These are phyloP conservation scores for Synanceia verrucosa DNA, from an alignment of 2,797 vertebrate species.

Conservation along the genomic window DNA sequence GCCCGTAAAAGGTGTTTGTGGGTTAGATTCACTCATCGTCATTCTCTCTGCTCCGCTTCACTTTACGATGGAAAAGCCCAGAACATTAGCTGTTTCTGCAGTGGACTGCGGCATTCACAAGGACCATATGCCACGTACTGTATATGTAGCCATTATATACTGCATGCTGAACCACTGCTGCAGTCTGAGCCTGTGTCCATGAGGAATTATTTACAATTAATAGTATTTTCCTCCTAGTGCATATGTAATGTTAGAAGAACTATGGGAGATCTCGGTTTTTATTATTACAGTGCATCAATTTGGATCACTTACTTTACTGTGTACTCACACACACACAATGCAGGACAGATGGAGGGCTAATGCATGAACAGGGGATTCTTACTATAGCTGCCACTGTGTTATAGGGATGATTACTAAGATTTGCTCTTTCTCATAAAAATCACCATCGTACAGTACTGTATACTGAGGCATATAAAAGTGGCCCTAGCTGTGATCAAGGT, in stretches of 20 bases:
- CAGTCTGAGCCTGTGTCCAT: conserved; percentile 36
- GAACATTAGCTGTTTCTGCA: conserved; percentile 69
- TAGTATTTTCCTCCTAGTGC: background rate
- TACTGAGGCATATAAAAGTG: background rate
- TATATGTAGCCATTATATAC: conserved; percentile 40
- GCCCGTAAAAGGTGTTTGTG: conserved; percentile 69
- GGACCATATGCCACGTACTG: conserved; percentile 58
- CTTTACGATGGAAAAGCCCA: conserved; percentile 71
- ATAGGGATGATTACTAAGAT: conserved; percentile 15
- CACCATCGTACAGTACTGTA: background rate
- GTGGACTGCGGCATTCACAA: conserved; percentile 70
- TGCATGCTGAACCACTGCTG: conserved; percentile 43
- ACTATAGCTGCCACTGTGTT: conserved; percentile 1
- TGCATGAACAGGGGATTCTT: conserved; percentile 9
- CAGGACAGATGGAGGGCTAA: conserved; percentile 43
- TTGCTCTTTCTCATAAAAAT: conserved; percentile 12
- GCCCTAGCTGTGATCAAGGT: background rate
- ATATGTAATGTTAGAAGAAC: conserved; percentile 17
- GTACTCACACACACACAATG: conserved; percentile 3
- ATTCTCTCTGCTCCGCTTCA: conserved; percentile 72
- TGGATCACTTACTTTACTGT: conserved; percentile 11
- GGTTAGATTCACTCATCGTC: conserved; percentile 68
- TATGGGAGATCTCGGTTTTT: conserved; percentile 27
- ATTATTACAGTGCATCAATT: conserved; percentile 26
- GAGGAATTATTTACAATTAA: conserved; percentile 38